Conservation (phyloP, 2,888 invertebrate genomes). For the Xestobium rufovillosum region DNA sequence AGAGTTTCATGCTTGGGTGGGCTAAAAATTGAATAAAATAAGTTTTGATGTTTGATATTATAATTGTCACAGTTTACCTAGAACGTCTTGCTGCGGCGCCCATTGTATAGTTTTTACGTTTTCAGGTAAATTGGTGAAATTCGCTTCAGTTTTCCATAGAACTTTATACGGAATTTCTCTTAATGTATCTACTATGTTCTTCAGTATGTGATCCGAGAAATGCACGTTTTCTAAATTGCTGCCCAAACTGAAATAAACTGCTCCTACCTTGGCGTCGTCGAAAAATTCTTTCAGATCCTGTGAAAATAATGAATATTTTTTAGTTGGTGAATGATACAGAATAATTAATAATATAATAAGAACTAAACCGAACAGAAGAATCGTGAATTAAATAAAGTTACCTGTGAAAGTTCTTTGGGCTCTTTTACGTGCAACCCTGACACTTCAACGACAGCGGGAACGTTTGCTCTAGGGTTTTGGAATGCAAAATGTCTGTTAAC, state of each 20-base stretch:
- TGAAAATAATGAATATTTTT: constrained; percentile 7
- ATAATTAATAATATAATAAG: constrained; percentile 10
- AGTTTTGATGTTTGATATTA: too few species aligned
- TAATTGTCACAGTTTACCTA: constrained; percentile 30
- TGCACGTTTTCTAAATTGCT: constrained; percentile 36
- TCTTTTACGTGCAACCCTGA: constrained; percentile 30
- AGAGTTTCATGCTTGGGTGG: constrained; percentile 30
- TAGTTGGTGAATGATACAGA: neutral
- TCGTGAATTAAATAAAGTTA: too few species aligned
- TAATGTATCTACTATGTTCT: constrained; percentile 36
- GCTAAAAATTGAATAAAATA: constrained; percentile 13
- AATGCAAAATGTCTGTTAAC: constrained; percentile 28
- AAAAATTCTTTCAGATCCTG: constrained; percentile 37
- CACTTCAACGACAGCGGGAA: constrained; percentile 27
- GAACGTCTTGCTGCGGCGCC: constrained; percentile 40
- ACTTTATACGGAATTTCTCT: constrained; percentile 40
- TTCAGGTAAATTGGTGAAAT: constrained; percentile 29
- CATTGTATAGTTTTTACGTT: constrained; percentile 42
- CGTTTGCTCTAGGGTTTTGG: constrained; percentile 24
- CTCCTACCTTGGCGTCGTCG: constrained; percentile 36
- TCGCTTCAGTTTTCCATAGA: constrained; percentile 43
- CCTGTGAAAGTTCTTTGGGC: constrained; percentile 28
- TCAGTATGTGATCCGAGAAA: constrained; percentile 31
- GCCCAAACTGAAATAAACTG: constrained; percentile 43
- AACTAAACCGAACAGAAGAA: too few species aligned